phyloP scores from a whole-genome alignment of 1,140 invertebrate species.

The Bombus waltoni region DNA sequence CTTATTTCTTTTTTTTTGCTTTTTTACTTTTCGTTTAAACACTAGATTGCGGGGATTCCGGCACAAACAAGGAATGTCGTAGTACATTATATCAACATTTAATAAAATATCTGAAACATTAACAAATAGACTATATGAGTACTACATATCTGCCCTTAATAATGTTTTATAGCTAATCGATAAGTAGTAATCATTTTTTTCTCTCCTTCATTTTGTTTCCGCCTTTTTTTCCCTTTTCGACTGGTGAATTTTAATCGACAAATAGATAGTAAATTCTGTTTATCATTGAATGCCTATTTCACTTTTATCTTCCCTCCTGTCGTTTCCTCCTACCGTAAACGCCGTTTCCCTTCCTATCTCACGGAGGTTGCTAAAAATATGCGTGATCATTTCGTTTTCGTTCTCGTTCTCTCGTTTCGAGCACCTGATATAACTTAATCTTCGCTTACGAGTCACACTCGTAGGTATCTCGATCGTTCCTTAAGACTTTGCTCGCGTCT shows the following conservation, averaged over 20 bases:
- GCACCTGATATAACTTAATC: not conserved
- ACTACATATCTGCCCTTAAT: conserved; percentile 76
- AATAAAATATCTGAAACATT: conserved; percentile 83
- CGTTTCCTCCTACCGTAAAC: not conserved
- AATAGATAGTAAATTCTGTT: conserved; percentile 35
- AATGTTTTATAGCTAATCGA: conserved; percentile 72
- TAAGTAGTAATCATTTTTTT: conserved; percentile 63
- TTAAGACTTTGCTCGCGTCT: not conserved
- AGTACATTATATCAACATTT: conserved; percentile 82
- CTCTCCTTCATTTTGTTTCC: not conserved
- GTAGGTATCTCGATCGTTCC: too few relatives aligned
- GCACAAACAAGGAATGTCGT: conserved; percentile 80
- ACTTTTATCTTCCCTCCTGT: not conserved
- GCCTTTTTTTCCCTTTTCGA: not conserved
- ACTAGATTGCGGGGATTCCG: conserved; percentile 67
- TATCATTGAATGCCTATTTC: conserved; percentile 1
- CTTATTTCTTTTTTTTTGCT: not conserved
- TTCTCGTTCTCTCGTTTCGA: not conserved
- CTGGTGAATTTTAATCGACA: conserved; percentile 41
- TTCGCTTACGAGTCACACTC: not conserved
- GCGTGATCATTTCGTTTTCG: too few relatives aligned
- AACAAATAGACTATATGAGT: conserved; percentile 81
- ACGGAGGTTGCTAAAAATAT: not conserved
- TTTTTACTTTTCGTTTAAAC: conserved; percentile 58
- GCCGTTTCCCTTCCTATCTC: not conserved